These are phyloP conservation scores for Corella eumyota DNA, from an alignment of 23 tunicate species.

Conservation along the genomic window DNA sequence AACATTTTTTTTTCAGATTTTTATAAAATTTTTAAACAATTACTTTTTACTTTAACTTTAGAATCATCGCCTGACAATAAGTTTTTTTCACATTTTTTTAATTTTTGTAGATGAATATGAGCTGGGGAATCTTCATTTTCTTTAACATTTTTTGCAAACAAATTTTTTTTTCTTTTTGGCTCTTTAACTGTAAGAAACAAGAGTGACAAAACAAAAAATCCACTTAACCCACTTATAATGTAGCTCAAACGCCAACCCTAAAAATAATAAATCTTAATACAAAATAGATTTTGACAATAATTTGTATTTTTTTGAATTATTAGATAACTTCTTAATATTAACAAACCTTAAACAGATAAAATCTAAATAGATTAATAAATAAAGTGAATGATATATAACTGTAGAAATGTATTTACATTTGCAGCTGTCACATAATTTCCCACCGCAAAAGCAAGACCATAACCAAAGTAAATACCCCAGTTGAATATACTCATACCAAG, in stretches of 20 bases:
- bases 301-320: neutral
- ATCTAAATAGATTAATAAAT: too few species aligned
- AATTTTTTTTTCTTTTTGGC: constrained; percentile 44
- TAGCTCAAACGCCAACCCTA: constrained; percentile 87
- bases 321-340: too few species aligned
- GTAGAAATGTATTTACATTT: too few species aligned
- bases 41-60: too few species aligned
- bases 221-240: constrained; percentile 51
- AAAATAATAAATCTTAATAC: too few species aligned
- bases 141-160: neutral
- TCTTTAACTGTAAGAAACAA: constrained; percentile 42
- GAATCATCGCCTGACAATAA: too few species aligned
- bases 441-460: constrained; percentile 74
- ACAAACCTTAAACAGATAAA: too few species aligned
- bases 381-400: too few species aligned
- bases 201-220: constrained; percentile 43
- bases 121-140: neutral
- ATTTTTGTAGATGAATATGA: neutral
- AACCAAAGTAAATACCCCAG: constrained; percentile 95
- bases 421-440: constrained; percentile 72
- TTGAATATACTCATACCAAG: constrained; percentile 86
- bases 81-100: neutral
- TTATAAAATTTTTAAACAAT: too few species aligned
- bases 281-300: too few species aligned
- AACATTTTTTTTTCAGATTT: too few species aligned